Conservation (phyloP, 1,140 invertebrate species). For the Wasmannia auropunctata region DNA sequence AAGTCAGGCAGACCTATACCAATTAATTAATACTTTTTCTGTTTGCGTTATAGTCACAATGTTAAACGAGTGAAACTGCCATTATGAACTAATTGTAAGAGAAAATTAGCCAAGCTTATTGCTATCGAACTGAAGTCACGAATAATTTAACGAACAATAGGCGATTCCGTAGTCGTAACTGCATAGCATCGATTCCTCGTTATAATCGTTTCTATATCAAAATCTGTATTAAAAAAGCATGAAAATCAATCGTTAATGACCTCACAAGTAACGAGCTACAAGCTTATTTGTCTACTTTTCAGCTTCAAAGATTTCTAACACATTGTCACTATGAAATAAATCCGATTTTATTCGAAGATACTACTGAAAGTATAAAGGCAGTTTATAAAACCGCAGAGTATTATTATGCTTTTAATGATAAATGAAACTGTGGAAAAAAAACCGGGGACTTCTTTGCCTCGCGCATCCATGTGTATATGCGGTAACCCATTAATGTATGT, state of each 20-base stretch:
- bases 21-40: constrained; percentile 23
- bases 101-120: constrained; percentile 4
- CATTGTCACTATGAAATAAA: neutral
- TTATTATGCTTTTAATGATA: neutral
- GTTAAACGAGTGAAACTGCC: neutral
- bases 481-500: neutral
- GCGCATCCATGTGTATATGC: neutral
- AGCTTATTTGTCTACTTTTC: neutral
- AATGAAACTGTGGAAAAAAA: neutral
- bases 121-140: neutral
- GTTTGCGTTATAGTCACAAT: neutral
- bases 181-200: neutral
- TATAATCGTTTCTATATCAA: neutral
- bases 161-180: neutral
- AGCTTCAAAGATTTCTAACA: neutral
- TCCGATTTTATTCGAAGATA: neutral
- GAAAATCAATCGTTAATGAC: neutral
- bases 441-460: neutral
- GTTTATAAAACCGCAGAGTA: neutral
- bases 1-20: neutral
- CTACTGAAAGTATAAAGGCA: neutral
- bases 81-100: neutral
- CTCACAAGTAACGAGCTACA: neutral
- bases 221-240: neutral
- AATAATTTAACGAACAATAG: constrained; percentile 37